Base-by-base conservation (phyloP, 37 sponge, comb jelly and placozoan species). In the Bolinopsis microptera region DNA sequence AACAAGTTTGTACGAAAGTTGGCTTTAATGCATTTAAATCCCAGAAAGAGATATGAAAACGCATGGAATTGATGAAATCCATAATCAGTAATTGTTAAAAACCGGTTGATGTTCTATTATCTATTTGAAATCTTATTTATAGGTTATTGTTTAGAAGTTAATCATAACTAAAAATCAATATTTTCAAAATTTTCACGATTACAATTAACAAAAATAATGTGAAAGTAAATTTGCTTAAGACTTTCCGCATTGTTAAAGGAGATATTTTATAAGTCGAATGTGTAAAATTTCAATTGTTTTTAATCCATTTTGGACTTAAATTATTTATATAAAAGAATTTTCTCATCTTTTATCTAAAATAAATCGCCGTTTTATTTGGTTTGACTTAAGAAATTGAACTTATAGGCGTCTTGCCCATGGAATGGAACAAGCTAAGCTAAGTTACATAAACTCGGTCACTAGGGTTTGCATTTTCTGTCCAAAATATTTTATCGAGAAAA, bases 201-300 rank as follows among this genome's bases (percentile, higher is more conserved):
- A 13, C 61, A 13, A 48, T 48, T 48, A 13, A 48, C 13, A 48
- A 48, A 48, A 48, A 18, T 18, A 48, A 13, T 48, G 61, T 5
- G 61, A 48, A 48, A 48, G 61, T 48, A 48, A 48, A 48, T 48
- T n/a, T 48, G 13, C 61, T 48, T 48, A 5, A 48, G 61, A 48
- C 61, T 48, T 48, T 48, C 61, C 5, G 13, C 61, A 13, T 13
- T 48, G 61, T 13, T n/a, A n/a, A 48, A 48, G 61, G 61, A 48
- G 61, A 48, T 48, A 48, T 48, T 48, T 48, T 48, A 48, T 48
- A 48, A 70, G 74, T 70, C 3, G 2, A 70, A 70, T 70, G 30
- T 70, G 74, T 70, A 70, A 70, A 70, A 70, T 70, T 70, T 70
- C 74, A 70, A 28, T 26, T 70, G 74, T 70, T 70, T 70, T 70